Percentiles rank a stretch among this genome's conserved stretches.
Evolutionary conservation across 2,888 invertebrate species (phyloP).

Genomic region (Orthosia gracilis): DNA sequence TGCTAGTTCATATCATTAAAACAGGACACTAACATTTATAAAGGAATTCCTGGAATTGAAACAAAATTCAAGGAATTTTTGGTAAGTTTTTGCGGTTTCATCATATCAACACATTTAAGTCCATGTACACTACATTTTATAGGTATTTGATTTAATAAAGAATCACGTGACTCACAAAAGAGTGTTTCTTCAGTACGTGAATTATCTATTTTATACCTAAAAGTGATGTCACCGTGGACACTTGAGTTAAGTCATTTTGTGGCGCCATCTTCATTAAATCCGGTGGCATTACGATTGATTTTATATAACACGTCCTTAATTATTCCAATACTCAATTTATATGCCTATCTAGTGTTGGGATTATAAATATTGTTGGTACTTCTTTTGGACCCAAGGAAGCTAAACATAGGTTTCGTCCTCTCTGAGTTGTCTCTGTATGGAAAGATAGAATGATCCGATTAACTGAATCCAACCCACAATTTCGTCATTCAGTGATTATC

Average conservation of each 20-base stretch:
- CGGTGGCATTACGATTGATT: constrained; percentile 36
- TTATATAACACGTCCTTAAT: background rate
- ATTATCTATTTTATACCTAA: constrained; percentile 60
- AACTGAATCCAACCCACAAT: too few species aligned
- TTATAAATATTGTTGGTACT: background rate
- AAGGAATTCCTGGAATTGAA: background rate
- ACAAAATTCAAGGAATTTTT: background rate
- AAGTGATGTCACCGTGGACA: constrained; percentile 55
- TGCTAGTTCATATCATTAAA: background rate
- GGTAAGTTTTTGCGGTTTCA: background rate
- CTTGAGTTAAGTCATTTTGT: constrained; percentile 43
- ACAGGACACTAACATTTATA: background rate
- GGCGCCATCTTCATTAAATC: constrained; percentile 59
- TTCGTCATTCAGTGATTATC: too few species aligned
- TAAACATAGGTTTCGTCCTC: background rate
- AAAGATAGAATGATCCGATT: background rate
- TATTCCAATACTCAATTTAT: background rate
- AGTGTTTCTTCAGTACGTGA: constrained; percentile 35
- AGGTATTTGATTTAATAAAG: constrained; percentile 26
- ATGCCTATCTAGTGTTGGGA: background rate
- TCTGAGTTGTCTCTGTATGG: background rate
- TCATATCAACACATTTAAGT: background rate
- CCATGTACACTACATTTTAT: background rate
- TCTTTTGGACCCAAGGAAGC: background rate
- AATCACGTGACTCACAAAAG: constrained; percentile 54